Evolutionary conservation across 64 coral and sea anemone genomes (phyloP).

Genomic region (Actinia tenebrosa): DNA sequence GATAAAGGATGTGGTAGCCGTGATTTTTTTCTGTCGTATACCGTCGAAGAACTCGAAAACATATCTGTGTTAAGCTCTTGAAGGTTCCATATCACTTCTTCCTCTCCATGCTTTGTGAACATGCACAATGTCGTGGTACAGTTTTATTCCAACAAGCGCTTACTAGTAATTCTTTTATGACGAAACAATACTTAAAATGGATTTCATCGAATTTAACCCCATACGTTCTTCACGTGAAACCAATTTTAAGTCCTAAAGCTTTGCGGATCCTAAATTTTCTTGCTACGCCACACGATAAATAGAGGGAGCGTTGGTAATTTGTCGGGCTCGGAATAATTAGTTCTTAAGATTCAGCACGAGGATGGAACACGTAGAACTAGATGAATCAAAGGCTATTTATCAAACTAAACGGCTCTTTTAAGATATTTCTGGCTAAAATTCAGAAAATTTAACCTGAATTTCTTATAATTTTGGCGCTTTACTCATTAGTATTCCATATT

Average conservation of each 20-base stretch:
- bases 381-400: not conserved
- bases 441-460: not conserved
- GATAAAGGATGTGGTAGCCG: not conserved
- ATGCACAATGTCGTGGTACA: not conserved
- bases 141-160: not conserved
- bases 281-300: conserved; percentile 2
- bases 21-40: not conserved
- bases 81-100: not conserved
- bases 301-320: not conserved
- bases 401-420: not conserved
- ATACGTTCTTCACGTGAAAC: not conserved
- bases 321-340: not conserved
- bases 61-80: not conserved
- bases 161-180: not conserved
- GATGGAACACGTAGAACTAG: not conserved
- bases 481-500: conserved; percentile 19
- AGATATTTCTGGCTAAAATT: not conserved
- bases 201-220: not conserved
- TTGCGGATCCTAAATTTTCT: not conserved
- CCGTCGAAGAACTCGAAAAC: not conserved
- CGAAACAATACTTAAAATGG: not conserved
- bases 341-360: no score
- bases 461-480: conserved; percentile 8
- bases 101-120: conserved; percentile 3
- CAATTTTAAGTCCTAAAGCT: not conserved